These are phyloP conservation scores for Bambusicola thoracicus DNA, from an alignment of 2,113 vertebrate species.

Conservation along the genomic window DNA sequence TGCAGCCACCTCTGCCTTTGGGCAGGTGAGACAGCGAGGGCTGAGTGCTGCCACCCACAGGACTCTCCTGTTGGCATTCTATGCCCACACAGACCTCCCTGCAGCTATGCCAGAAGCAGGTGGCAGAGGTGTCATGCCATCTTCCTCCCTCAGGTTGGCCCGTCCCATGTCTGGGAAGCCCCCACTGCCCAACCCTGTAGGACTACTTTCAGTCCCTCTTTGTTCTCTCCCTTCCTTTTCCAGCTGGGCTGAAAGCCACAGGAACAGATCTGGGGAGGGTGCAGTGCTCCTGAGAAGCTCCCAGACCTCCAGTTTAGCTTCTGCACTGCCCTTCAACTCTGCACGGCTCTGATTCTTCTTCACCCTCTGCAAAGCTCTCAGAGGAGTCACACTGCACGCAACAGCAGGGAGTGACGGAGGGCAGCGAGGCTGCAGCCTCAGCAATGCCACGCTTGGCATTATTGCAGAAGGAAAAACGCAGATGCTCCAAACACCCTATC, in stretches of 20 bases:
- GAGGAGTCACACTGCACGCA: background rate
- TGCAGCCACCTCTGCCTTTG: background rate
- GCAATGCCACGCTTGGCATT: fast-evolving
- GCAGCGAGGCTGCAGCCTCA: background rate
- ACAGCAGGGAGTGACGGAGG: background rate
- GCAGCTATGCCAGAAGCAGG: background rate
- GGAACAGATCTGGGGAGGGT: background rate
- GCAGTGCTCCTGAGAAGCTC: background rate
- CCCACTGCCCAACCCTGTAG: fast-evolving
- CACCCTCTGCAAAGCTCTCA: background rate
- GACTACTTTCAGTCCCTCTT: fast-evolving
- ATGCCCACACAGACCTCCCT: fast-evolving
- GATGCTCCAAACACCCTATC: background rate
- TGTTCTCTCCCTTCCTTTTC: background rate
- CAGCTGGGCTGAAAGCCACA: background rate
- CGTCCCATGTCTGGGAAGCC: fast-evolving
- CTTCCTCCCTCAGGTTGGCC: fast-evolving
- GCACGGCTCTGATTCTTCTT: background rate
- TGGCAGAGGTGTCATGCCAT: fast-evolving
- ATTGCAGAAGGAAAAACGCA: background rate
- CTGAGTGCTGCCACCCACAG: background rate
- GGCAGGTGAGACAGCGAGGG: background rate
- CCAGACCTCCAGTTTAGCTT: background rate
- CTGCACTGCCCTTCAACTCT: background rate
- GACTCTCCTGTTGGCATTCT: background rate